Evolutionary conservation across 2,113 vertebrate genomes (phyloP).

Genomic region (Scartelaos histophorus): DNA sequence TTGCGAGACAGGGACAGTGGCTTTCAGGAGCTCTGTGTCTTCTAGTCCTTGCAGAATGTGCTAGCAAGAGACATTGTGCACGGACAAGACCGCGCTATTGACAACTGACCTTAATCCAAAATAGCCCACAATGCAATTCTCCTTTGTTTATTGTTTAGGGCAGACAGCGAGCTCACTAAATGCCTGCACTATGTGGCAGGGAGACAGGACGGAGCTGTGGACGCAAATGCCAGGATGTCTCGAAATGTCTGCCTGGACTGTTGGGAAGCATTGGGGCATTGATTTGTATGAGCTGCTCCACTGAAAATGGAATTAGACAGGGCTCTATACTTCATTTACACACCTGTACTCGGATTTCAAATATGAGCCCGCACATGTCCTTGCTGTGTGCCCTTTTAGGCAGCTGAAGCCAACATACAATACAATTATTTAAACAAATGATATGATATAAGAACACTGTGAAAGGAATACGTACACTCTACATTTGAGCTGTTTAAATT

Average conservation of each 20-base stretch:
- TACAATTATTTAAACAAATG: not conserved
- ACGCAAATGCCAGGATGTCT: constrained; percentile 5
- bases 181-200: not conserved
- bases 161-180: constrained; percentile 3
- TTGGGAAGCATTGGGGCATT: constrained; percentile 2
- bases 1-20: not conserved
- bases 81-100: constrained; percentile 5
- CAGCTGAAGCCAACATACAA: not conserved
- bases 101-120: constrained; percentile 8
- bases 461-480: not conserved
- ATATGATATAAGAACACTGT: not conserved
- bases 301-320: constrained; percentile 3
- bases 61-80: not conserved
- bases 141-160: constrained; percentile 1
- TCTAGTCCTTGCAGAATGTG: constrained; percentile 11
- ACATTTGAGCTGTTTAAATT: not conserved
- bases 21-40: not conserved
- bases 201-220: constrained; percentile 1
- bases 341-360: constrained; percentile 5
- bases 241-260: constrained; percentile 2
- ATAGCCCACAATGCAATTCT: constrained; percentile 9
- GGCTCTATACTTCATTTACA: constrained; percentile 2
- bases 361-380: not conserved
- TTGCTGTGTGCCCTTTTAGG: not conserved
- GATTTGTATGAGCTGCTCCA: constrained; percentile 5